These are phyloP conservation scores for Graphium colonna DNA, from an alignment of 2,888 invertebrate species.

Conservation along the genomic window DNA sequence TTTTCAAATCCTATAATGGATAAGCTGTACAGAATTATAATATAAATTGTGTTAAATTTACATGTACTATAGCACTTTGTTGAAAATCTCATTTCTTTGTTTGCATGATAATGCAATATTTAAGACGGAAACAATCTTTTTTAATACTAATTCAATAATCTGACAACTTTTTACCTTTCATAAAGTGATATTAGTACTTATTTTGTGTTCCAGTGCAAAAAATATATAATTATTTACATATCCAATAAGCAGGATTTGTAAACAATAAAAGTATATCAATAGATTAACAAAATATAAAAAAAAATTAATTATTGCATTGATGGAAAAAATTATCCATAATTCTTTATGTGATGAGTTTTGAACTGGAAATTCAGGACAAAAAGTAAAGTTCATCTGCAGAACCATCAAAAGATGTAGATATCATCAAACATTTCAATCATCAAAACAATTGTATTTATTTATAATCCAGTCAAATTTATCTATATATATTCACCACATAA, in stretches of 20 bases:
- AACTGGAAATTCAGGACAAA: not conserved
- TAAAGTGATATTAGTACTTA: too few species aligned
- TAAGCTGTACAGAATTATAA: not conserved
- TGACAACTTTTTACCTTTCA: too few species aligned
- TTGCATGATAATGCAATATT: not conserved
- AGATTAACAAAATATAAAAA: too few species aligned
- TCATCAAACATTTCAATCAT: too few species aligned
- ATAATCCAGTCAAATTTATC: constrained; percentile 15
- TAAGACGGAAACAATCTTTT: not conserved
- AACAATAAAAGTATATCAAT: too few species aligned
- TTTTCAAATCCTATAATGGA: not conserved
- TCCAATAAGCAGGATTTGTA: too few species aligned
- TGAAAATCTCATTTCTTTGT: not conserved
- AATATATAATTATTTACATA: too few species aligned
- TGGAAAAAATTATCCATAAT: too few species aligned
- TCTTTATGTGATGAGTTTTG: not conserved
- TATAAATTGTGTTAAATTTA: not conserved
- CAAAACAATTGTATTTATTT: too few species aligned
- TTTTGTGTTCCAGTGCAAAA: too few species aligned
- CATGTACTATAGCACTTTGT: not conserved
- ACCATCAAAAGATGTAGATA: not conserved
- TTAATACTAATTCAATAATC: not conserved
- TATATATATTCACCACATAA: constrained; percentile 8
- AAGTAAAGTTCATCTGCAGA: not conserved
- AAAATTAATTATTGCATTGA: too few species aligned